Evolutionary conservation across 2,113 vertebrate species (phyloP), one percentile per base, ranked within the genome.

Genomic region (Pachypanchax playfairii): DNA sequence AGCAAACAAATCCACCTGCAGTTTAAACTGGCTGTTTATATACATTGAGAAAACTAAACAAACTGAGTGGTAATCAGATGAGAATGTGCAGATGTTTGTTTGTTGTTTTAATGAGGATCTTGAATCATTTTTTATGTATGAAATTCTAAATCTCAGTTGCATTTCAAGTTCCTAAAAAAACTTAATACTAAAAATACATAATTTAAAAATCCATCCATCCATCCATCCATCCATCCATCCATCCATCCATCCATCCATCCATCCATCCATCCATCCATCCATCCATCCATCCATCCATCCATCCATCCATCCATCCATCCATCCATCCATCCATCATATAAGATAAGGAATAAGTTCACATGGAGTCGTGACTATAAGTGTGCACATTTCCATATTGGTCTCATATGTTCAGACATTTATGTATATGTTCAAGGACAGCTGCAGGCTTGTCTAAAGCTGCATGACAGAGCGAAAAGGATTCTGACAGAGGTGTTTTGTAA

Each of bases 371-470:
- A 60, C 68, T 89, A 64, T 82, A 77, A 85, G 88, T 84, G 74
- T 83, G 87, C 88, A 87, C 83, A 83, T 83, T 57, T 54, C 65
- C 53, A 75, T 70, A 74, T 58, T 24, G 18, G 58, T 55, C 61
- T 75, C 47, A 68, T 82, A 58, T 79, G 75, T 86, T 85, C 76
- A 85, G 85, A 52, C 65, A 86, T 88, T 85, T 85, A 85, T 87
- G 75, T 43, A 90, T 84, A 73, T 74, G 70, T 81, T 80, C 84
- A 84, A 89, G 85, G 83, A 88, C 82, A 86, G 42, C 41, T 15
- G 62, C 48, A 49, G 60, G 42, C 62, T 53, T 46, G 20, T 63
- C 49, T 63, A 47, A 55, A 73, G 73, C 72, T 42, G 51, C 74
- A 69, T 72, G 78, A 75, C 86, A 61, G 70, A 84, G 70, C 65